Evolutionary conservation across 2,888 invertebrate species (phyloP), one percentile per base, ranked within the genome.

Genomic region (Eilema depressum): DNA sequence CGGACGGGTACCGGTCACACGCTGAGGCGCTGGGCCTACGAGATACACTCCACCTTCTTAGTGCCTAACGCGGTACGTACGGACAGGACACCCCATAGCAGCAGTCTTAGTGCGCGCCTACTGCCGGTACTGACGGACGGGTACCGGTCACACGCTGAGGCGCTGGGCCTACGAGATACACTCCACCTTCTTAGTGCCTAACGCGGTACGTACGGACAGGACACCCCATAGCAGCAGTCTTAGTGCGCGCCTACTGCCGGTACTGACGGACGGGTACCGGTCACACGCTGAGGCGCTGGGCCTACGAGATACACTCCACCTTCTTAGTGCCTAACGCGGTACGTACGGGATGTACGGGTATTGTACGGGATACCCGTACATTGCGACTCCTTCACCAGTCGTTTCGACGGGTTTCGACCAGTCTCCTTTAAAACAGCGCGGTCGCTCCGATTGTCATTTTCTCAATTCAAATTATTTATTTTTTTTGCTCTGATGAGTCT

Each of bases 81-180:
- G 8, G 12, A 14, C 37, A 11, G 71, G 97, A 97, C 81, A 96
- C 97, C 68, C 98, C 33, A n/a, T 30, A 30, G 30, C 30, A 7
- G 7, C 30, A 30, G 30, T 30, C 4, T 30, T 30, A n/a, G 91
- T 79, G 94, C 95, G 0, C 88, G 89, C 62, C 89, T 96, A 78
- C 98, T 99, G 94, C 98, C 99, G 92, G 96, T 99, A 81, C 97
- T 99, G 87, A 98, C 99, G 75, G 98, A 99, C 89, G 96, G 98
- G 69, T 99, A 98, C 95, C 98, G 98, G 87, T 96, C 97, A 98
- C 93, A 99, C 99, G 87, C 98, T 99, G 96, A 97, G 98, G 70
- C 98, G 99, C 90, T 99, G 99, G 99, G 99, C 99, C 5, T 99
- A 99, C 95, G 99, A 99, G 96, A 99, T 99, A 88, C 99, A 99